phyloP scores from a whole-genome alignment of 2,888 invertebrate genomes.

The Trichacis sp. region DNA sequence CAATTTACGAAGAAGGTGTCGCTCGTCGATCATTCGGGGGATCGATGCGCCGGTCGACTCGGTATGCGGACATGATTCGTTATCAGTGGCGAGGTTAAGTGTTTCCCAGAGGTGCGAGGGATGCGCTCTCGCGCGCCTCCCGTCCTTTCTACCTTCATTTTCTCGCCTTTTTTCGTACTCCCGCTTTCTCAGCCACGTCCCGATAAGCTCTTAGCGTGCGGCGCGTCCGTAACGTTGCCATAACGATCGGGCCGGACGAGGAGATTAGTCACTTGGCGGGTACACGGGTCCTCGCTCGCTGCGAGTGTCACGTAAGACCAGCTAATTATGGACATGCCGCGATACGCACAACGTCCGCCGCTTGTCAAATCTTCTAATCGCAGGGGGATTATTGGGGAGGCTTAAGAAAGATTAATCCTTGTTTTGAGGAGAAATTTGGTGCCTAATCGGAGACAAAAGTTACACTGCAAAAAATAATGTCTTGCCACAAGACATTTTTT shows the following conservation, averaged over 20 bases:
- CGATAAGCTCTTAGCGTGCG: conserved; percentile 22
- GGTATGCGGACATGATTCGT: conserved; percentile 64
- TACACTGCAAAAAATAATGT: too few relatives aligned
- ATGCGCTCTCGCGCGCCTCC: conserved; percentile 9
- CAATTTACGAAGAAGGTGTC: conserved; percentile 48
- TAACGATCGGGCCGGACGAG: conserved; percentile 58
- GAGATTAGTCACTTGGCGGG: conserved; percentile 61
- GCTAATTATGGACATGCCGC: conserved; percentile 53
- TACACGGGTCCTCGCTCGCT: conserved; percentile 55
- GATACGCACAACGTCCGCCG: conserved; percentile 23
- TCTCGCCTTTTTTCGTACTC: conserved; percentile 16
- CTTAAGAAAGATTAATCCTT: too few relatives aligned
- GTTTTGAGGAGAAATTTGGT: too few relatives aligned
- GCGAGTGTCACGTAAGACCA: conserved; percentile 50
- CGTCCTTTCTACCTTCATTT: conserved; percentile 13
- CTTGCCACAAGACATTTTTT: too few relatives aligned
- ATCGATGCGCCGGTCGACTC: conserved; percentile 37
- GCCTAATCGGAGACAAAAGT: too few relatives aligned
- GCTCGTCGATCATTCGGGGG: conserved; percentile 55
- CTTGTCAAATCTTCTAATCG: conserved; percentile 38
- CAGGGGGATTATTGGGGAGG: too few relatives aligned
- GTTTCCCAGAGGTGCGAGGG: conserved; percentile 55
- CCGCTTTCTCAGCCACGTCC: conserved; percentile 22
- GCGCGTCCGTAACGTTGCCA: conserved; percentile 55
- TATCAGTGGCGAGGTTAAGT: conserved; percentile 59